phyloP scores from a whole-genome alignment of 2,888 invertebrate genomes.

The Metopia argyrocephala region DNA sequence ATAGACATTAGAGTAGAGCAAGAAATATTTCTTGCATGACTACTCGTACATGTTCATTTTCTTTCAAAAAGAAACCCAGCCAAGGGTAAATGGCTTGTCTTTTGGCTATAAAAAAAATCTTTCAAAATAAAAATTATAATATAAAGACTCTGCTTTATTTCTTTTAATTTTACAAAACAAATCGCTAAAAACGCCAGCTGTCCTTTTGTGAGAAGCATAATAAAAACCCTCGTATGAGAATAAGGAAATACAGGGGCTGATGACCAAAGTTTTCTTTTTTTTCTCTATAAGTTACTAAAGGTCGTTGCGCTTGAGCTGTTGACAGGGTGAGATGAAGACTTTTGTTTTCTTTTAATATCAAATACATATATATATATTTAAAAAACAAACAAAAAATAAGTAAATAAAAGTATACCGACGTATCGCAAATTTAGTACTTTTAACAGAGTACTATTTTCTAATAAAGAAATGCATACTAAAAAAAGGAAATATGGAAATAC shows the following conservation, averaged over 20 bases:
- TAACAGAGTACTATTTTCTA: too few species aligned
- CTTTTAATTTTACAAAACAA: conserved; percentile 21
- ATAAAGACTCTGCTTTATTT: conserved; percentile 1
- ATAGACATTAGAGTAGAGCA: conserved; percentile 1
- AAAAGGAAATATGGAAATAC: too few species aligned
- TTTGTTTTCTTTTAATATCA: conserved; percentile 3
- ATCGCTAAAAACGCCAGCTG: conserved; percentile 62
- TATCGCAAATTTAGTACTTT: not conserved
- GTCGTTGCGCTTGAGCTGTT: conserved; percentile 58
- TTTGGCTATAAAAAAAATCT: conserved; percentile 45
- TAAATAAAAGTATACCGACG: not conserved
- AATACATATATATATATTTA: not conserved
- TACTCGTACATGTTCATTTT: conserved; percentile 29
- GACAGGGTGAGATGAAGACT: conserved; percentile 34
- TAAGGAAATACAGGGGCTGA: conserved; percentile 41
- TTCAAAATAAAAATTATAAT: conserved; percentile 60
- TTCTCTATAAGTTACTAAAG: conserved; percentile 28
- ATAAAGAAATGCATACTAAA: too few species aligned
- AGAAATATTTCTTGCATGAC: conserved; percentile 62
- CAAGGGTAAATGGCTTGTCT: conserved; percentile 58
- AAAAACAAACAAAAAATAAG: not conserved
- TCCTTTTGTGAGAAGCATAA: conserved; percentile 37
- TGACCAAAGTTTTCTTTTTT: conserved; percentile 49
- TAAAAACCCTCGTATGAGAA: conserved; percentile 40
- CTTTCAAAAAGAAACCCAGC: conserved; percentile 45